phyloP scores from a whole-genome alignment of 2,888 invertebrate species.

The Drosophila anomelani region DNA sequence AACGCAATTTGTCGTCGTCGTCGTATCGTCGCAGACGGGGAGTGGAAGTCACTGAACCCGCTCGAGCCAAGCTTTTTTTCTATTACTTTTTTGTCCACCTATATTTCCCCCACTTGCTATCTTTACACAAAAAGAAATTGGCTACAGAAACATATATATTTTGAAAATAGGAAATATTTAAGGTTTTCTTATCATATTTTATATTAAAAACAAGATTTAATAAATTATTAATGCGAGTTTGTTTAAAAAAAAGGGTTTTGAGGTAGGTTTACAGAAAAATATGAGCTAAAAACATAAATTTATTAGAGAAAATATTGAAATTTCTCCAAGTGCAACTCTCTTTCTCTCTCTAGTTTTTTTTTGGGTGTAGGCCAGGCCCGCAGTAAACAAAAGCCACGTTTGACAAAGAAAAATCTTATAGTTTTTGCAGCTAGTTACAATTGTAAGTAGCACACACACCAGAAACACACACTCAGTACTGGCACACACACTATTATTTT shows the following conservation, averaged over 20 bases:
- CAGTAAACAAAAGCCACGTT: constrained; percentile 75
- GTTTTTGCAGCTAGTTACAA: constrained; percentile 72
- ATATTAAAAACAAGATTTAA: rapidly evolving
- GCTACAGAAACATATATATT: neutral
- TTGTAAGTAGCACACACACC: constrained; percentile 74
- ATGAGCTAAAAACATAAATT: neutral
- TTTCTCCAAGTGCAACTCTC: constrained; percentile 29
- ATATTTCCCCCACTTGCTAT: constrained; percentile 7
- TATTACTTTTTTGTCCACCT: constrained; percentile 53
- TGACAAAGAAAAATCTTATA: constrained; percentile 61
- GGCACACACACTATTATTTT: constrained; percentile 8
- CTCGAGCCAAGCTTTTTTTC: constrained; percentile 39
- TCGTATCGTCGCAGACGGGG: constrained; percentile 17
- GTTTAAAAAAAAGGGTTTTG: neutral
- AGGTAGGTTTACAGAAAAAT: neutral
- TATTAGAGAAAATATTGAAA: neutral
- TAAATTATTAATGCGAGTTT: neutral
- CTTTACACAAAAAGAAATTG: neutral
- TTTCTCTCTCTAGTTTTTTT: constrained; percentile 49
- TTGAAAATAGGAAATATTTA: neutral
- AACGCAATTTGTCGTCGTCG: constrained; percentile 58
- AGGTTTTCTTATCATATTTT: neutral
- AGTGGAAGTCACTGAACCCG: constrained; percentile 71
- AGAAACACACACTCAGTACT: constrained; percentile 6
- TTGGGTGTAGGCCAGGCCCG: constrained; percentile 74